Evolutionary conservation across 2,888 invertebrate genomes (phyloP).

Genomic region (Chirona hameri): DNA sequence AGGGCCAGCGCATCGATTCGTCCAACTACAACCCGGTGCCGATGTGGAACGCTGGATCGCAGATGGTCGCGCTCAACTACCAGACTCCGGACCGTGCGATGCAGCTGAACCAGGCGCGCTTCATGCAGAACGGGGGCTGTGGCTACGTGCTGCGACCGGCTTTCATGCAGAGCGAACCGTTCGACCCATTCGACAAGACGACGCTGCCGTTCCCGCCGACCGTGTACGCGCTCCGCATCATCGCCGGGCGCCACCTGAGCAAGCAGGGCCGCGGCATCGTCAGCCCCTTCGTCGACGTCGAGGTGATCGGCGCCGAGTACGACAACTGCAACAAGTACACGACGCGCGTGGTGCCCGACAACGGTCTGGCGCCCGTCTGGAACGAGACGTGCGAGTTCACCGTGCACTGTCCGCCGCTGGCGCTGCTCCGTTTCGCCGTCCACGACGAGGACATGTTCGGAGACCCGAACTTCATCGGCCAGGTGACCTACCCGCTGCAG

Average conservation of each 20-base stretch:
- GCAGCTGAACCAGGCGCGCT: slow-evolving; percentile 93
- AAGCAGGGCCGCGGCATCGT: slow-evolving; percentile 4
- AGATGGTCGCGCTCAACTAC: slow-evolving; percentile 96
- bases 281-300: slow-evolving; percentile 53
- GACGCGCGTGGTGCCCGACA: slow-evolving; percentile 81
- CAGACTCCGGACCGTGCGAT: slow-evolving; percentile 91
- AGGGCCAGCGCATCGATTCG: slow-evolving; percentile 85
- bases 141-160: slow-evolving; percentile 90
- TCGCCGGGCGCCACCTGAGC: slow-evolving; percentile 8
- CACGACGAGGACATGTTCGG: slow-evolving; percentile 97
- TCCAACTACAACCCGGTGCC: slow-evolving; percentile 94
- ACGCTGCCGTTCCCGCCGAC: slow-evolving; percentile 9
- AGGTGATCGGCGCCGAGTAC: slow-evolving; percentile 81
- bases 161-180: slow-evolving; percentile 75
- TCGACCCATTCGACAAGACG: slow-evolving; percentile 67
- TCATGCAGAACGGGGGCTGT: slow-evolving; percentile 85
- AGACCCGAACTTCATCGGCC: slow-evolving; percentile 93
- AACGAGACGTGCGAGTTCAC: slow-evolving; percentile 80
- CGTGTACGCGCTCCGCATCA: background rate
- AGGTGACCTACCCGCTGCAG: slow-evolving; percentile 81
- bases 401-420: slow-evolving; percentile 74
- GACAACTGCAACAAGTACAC: slow-evolving; percentile 78
- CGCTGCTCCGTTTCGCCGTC: slow-evolving; percentile 79
- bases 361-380: slow-evolving; percentile 92
- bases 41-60: slow-evolving; percentile 93